Evolutionary conservation across 2,888 invertebrate genomes (phyloP).

Genomic region (Megaustenia siamemsis): DNA sequence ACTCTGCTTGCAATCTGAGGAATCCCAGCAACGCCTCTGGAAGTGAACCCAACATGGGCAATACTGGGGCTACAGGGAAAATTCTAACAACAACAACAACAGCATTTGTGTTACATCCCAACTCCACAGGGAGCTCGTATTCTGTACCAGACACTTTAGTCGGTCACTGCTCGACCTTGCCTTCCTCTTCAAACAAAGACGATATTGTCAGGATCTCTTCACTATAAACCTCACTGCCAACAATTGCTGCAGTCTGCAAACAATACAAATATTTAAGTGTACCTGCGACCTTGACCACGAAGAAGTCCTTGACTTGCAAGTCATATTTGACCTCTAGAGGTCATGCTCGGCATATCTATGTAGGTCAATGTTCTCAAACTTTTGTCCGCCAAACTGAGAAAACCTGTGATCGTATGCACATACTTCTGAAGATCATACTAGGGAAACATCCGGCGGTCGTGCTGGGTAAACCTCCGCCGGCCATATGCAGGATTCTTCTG

Average conservation of each 20-base stretch:
- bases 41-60: constrained; percentile 47
- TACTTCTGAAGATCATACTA: no score
- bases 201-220: constrained; percentile 72
- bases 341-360: no score
- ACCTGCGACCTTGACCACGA: not conserved
- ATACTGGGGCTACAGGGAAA: not conserved
- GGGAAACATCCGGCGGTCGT: no score
- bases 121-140: constrained; percentile 32
- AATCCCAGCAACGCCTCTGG: constrained; percentile 1
- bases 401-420: no score
- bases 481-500: no score
- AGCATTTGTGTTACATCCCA: constrained; percentile 41
- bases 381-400: no score
- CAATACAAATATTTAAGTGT: not conserved
- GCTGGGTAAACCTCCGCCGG: no score
- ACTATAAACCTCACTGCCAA: constrained; percentile 60
- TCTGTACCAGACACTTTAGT: constrained; percentile 35
- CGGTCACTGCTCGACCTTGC: constrained; percentile 28
- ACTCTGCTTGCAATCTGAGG: not conserved
- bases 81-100: constrained; percentile 45
- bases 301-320: no score
- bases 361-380: no score
- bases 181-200: constrained; percentile 43
- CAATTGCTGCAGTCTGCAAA: not conserved
- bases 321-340: no score